Evolutionary conservation across 64 coral and sea anemone genomes (phyloP).

Genomic region (Pocillopora damicornis): DNA sequence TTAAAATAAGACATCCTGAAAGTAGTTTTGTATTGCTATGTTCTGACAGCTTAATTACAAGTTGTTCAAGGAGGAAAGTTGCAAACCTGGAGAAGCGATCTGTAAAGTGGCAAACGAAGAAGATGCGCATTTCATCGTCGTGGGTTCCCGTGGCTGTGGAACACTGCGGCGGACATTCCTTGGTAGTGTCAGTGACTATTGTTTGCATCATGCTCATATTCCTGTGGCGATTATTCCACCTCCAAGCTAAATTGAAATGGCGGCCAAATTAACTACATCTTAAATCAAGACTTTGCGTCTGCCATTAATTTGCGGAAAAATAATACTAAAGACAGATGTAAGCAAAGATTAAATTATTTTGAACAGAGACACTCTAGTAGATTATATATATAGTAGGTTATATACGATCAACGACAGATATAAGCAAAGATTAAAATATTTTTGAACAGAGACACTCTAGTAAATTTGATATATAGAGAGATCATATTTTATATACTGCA

Average conservation of each 20-base stretch:
- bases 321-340: no score
- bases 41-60: conserved; percentile 51
- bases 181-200: conserved; percentile 73
- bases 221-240: conserved; percentile 49
- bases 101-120: conserved; percentile 53
- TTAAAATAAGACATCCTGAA: neutral
- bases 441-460: no score
- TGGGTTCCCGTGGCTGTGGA: conserved; percentile 63
- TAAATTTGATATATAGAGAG: no score
- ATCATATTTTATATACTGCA: no score
- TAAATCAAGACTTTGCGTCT: no score
- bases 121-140: conserved; percentile 33
- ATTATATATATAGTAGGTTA: no score
- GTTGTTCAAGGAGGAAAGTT: conserved; percentile 47
- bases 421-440: no score
- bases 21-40: neutral
- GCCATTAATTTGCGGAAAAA: no score
- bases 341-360: no score
- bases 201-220: conserved; percentile 58
- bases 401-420: no score
- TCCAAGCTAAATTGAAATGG: neutral
- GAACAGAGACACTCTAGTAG: no score
- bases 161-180: conserved; percentile 59
- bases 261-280: neutral
- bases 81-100: conserved; percentile 65